Evolutionary conservation across 2,797 vertebrate genomes (phyloP), one percentile per base, ranked within the genome.

Genomic region (Crocodylus rhombifer): DNA sequence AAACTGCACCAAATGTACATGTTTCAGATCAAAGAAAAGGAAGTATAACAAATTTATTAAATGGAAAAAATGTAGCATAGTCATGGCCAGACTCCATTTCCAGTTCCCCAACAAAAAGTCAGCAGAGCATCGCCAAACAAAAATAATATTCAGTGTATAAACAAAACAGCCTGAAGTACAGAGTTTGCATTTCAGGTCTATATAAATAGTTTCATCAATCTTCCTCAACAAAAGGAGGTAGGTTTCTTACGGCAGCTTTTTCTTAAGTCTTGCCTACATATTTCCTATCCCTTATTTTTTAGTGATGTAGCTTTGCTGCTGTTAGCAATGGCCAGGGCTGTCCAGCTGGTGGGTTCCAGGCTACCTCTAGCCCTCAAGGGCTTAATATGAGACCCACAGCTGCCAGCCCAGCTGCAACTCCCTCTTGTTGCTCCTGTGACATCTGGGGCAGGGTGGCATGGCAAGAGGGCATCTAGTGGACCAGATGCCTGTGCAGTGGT

Each of bases 211-310:
- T 4, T 74, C 28, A 82, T 95, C 67, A 14, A 28, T 77, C 95
- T 95, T 96, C 94, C 95, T 94, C 90, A 85, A 90, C 87, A 96
- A 92, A 91, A 18, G 90, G 85, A 93, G 90, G 82, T 90, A 89
- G 58, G 62, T 88, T 96, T 91, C 88, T 95, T 78, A 69, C 82
- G 90, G 87, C 84, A 55, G 82, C 10, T 57, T 91, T 85, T 79
- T 93, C 93, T 91, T 90, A 89, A 93, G 6, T 36, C 82, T 80
- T 84, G 80, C 76, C 88, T 91, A 86, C 69, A 93, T 71, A 86
- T 82, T 91, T 92, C 81, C 26, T 91, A 92, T 85, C 14, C 4
- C 82, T 91, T 67, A 62, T 82, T 95, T 95, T 56, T 80, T 85
- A 63, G 75, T 95, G 88, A 88, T 95, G 56, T 57, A 86, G 64